phyloP scores from a whole-genome alignment of 2,113 vertebrate species.

The Ia io region DNA sequence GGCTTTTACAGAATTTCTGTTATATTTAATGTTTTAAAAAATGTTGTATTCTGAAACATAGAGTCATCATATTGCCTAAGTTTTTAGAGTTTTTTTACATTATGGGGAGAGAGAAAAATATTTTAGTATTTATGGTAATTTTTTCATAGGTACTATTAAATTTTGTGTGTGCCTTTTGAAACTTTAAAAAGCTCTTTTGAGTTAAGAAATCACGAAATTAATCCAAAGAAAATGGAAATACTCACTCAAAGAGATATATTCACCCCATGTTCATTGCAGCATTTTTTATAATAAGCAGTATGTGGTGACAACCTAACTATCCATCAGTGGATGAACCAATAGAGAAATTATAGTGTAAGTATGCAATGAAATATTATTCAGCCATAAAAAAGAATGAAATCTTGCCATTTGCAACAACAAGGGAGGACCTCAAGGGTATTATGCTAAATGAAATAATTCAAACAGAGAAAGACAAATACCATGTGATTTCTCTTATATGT shows the following conservation, averaged over 20 bases:
- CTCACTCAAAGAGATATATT: too few species aligned
- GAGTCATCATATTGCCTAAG: background rate
- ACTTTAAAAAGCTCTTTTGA: background rate
- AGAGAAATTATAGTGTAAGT: background rate
- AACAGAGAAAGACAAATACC: background rate
- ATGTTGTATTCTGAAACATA: background rate
- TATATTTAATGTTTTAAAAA: background rate
- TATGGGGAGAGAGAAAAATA: background rate
- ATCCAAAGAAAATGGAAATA: background rate
- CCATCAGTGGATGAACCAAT: background rate
- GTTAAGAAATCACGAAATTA: background rate
- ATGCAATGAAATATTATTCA: background rate
- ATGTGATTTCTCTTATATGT: background rate
- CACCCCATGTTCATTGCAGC: background rate
- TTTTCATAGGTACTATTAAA: slow-evolving; percentile 23
- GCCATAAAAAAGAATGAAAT: background rate
- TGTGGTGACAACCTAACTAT: background rate
- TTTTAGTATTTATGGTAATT: background rate
- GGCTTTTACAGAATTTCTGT: background rate
- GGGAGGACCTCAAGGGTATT: background rate
- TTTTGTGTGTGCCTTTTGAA: background rate
- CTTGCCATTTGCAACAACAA: background rate
- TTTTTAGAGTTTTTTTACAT: background rate
- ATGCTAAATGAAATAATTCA: background rate
- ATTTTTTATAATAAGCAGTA: background rate